Conservation (phyloP, 2,797 vertebrate genomes). For the Micropoecilia bifurca region DNA sequence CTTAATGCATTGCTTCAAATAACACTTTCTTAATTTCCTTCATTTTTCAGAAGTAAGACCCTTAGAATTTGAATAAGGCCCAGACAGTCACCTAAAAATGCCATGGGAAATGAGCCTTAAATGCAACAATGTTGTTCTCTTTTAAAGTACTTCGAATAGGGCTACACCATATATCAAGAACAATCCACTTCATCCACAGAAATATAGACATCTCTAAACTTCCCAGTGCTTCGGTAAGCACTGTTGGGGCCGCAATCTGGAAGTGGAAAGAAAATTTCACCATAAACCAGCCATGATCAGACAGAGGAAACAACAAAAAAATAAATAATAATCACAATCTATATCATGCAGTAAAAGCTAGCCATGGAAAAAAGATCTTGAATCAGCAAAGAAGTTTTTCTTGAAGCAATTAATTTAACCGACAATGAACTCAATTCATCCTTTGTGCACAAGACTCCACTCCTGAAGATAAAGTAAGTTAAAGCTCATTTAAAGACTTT, state of each 20-base stretch:
- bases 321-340: background rate
- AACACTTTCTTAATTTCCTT: constrained; percentile 88
- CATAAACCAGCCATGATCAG: background rate
- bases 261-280: background rate
- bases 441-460: background rate
- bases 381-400: background rate
- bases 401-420: background rate
- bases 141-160: background rate
- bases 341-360: background rate
- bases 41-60: constrained; percentile 83
- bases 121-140: background rate
- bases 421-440: background rate
- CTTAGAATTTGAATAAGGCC: constrained; percentile 86
- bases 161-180: background rate
- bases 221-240: background rate
- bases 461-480: background rate
- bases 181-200: background rate
- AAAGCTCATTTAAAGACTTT: background rate
- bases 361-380: background rate
- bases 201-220: background rate
- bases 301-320: background rate
- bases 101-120: background rate
- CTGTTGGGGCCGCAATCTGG: background rate
- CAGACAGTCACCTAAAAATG: constrained; percentile 72
- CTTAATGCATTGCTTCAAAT: constrained; percentile 91